phyloP scores from a whole-genome alignment of 2,113 vertebrate species.

The Riparia riparia region DNA sequence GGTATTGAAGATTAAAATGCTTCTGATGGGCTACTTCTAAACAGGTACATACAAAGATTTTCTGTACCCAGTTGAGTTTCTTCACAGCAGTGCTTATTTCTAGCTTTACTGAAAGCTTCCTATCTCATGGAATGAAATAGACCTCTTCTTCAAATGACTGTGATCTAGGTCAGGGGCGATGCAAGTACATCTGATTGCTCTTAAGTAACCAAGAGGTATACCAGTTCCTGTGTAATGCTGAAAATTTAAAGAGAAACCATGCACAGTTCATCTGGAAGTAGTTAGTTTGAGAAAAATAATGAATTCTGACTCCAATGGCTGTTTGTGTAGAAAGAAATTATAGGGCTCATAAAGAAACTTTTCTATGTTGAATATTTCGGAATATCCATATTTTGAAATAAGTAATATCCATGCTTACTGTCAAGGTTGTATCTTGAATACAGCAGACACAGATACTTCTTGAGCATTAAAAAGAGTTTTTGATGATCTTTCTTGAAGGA shows the following conservation, averaged over 20 bases:
- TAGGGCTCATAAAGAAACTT: background rate
- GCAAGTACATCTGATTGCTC: background rate
- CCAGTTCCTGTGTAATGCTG: background rate
- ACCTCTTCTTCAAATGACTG: background rate
- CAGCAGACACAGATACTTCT: background rate
- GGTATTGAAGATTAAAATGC: background rate
- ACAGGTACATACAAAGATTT: background rate
- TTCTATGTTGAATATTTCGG: background rate
- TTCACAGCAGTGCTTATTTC: background rate
- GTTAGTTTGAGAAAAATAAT: background rate
- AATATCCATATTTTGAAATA: background rate
- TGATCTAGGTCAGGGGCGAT: background rate
- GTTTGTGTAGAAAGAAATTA: background rate
- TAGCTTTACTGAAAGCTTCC: background rate
- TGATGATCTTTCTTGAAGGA: background rate
- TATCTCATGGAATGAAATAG: background rate
- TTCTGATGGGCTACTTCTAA: background rate
- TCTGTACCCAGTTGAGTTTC: background rate
- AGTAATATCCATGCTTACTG: background rate
- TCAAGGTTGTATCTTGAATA: background rate
- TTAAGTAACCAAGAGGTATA: background rate
- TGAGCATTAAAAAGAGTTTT: background rate
- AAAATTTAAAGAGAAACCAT: background rate
- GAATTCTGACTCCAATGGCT: accelerated
- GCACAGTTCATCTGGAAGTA: background rate